phyloP scores from a whole-genome alignment of 2,888 invertebrate species.

The Drosophila vallismaia region DNA sequence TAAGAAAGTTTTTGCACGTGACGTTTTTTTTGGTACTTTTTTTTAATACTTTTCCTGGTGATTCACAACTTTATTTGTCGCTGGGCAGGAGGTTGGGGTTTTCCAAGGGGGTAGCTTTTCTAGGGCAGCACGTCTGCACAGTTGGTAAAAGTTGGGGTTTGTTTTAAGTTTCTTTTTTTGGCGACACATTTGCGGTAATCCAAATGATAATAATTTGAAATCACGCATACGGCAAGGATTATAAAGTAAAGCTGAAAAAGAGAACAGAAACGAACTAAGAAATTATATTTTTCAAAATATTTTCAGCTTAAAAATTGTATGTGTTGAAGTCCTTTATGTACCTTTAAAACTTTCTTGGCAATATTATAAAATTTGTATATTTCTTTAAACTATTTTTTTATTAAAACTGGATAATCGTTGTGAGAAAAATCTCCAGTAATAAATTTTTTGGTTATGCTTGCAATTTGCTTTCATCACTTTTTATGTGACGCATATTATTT shows the following conservation, averaged over 20 bases:
- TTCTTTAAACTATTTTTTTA: background rate
- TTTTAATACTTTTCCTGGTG: conserved; percentile 36
- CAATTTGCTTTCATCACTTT: conserved; percentile 24
- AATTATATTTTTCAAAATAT: background rate
- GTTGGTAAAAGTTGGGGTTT: conserved; percentile 42
- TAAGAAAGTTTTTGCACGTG: conserved; percentile 76
- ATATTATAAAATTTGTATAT: background rate
- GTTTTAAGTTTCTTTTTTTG: conserved; percentile 10
- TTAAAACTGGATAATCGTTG: background rate
- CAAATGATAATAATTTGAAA: conserved; percentile 52
- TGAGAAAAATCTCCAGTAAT: background rate
- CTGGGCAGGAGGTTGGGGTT: conserved; percentile 9
- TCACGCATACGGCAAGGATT: conserved; percentile 48
- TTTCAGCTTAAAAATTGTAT: background rate
- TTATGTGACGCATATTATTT: conserved; percentile 54
- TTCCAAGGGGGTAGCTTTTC: background rate
- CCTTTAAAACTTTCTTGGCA: background rate
- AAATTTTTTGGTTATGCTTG: conserved; percentile 3
- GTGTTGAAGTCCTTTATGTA: too few relatives aligned
- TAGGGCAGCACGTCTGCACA: conserved; percentile 61
- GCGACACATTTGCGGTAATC: conserved; percentile 42
- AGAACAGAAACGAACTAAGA: background rate
- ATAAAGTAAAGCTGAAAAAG: background rate
- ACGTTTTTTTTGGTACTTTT: conserved; percentile 45
- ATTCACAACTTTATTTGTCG: conserved; percentile 45